Base-by-base conservation (phyloP, 2,797 vertebrate genomes). In the Sebastes glaucus region DNA sequence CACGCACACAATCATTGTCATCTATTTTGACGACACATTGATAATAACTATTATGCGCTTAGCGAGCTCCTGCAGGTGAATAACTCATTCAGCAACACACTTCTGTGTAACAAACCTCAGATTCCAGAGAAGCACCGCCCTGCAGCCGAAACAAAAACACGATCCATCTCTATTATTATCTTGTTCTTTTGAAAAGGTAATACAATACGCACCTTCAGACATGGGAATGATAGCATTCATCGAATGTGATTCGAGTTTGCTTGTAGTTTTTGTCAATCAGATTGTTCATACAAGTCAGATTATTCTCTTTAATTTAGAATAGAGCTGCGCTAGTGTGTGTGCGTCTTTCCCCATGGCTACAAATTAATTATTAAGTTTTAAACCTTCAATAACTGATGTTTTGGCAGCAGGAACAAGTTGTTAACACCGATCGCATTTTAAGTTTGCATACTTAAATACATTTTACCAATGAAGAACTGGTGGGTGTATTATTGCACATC, bases 71-170 rank as follows among this genome's bases (percentile, higher is more conserved):
- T 38, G 59, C n/a, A n/a, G 52, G 20, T 23, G 2, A 63, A n/a
- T n/a, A n/a, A 14, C 52, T 66, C 33, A 23, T 30, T 16, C 3
- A 49, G 35, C 18, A 53, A 57, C 23, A 65, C 2, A 18, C 11
- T 59, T 38, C 13, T 20, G 14, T 33, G 9, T 2, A 80, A 72
- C 7, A 76, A 57, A 30, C 1, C 3, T 69, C 5, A 23, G 27
- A 18, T 75, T 78, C 28, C 67, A 59, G 11, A 46, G 61, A 67
- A 69, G 42, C 5, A 25, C 5, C 6, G n/a, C 5, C 18, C 66
- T 67, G 70, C 35, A 30, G 49, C 38, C 32, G 71, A 72, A 73
- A 80, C 32, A 80, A 16, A 23, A 55, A 66, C 46, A 28, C 5
- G 7, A 70, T 11, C 11, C 22, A 28, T 27, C 65, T 27, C 38